Percentiles rank a stretch among this genome's conserved stretches.
These are phyloP conservation scores for Drosophila nigrodunni DNA, from an alignment of 1,140 invertebrate genomes.

Conservation along the genomic window DNA sequence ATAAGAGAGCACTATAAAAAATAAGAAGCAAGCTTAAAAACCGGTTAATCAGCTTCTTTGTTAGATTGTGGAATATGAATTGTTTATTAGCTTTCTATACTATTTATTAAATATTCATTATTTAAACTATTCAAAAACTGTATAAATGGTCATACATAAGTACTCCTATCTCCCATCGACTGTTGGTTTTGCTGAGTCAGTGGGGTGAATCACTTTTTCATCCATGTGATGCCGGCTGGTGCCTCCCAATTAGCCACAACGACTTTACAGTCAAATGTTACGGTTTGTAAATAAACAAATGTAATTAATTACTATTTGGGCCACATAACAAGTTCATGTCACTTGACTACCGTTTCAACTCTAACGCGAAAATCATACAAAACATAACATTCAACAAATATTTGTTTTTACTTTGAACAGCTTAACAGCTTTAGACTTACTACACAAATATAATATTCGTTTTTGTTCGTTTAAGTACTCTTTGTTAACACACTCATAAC, in stretches of 20 bases:
- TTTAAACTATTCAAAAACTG: neutral
- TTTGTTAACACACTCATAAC: constrained; percentile 15
- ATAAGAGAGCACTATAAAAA: constrained; percentile 38
- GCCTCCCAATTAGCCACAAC: neutral
- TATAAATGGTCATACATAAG: neutral
- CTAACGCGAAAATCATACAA: constrained; percentile 18
- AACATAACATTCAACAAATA: constrained; percentile 51
- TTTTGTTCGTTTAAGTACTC: neutral
- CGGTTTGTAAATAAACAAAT: neutral
- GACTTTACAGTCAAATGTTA: neutral
- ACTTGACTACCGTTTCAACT: constrained; percentile 39
- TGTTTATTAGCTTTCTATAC: neutral
- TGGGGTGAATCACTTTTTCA: constrained; percentile 24
- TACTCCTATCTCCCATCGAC: neutral
- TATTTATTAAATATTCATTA: neutral
- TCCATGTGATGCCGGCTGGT: constrained; percentile 8
- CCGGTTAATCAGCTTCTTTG: constrained; percentile 36
- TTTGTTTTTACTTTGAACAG: constrained; percentile 54
- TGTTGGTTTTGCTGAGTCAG: constrained; percentile 16
- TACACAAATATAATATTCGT: constrained; percentile 6
- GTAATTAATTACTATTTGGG: constrained; percentile 12
- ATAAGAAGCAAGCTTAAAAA: constrained; percentile 16
- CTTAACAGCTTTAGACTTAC: constrained; percentile 3
- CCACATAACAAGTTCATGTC: constrained; percentile 36
- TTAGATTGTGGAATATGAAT: neutral